Conservation (phyloP, 2,888 invertebrate genomes). For the Apantesis nais region DNA sequence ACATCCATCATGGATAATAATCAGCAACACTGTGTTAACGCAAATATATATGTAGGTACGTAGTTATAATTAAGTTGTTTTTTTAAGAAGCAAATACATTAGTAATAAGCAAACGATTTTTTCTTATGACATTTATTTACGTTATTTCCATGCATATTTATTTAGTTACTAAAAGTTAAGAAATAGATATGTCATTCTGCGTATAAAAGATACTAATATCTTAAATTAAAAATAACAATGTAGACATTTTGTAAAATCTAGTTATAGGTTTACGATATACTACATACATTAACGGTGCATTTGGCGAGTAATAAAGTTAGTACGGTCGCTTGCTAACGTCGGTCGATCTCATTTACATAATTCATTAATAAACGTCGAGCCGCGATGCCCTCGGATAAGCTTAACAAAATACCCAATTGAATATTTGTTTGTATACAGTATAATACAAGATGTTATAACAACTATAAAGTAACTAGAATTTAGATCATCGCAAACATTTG, state of each 20-base stretch:
- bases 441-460: slow-evolving; percentile 53
- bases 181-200: background rate
- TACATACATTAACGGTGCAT: slow-evolving; percentile 62
- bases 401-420: slow-evolving; percentile 70
- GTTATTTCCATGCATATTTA: background rate
- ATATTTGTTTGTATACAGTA: slow-evolving; percentile 58
- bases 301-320: slow-evolving; percentile 72
- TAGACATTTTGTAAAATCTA: slow-evolving; percentile 31
- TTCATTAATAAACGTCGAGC: slow-evolving; percentile 78
- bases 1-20: slow-evolving; percentile 78
- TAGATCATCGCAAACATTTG: slow-evolving; percentile 23
- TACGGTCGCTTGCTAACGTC: slow-evolving; percentile 59
- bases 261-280: slow-evolving; percentile 36
- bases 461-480: slow-evolving; percentile 30
- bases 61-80: background rate
- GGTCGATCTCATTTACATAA: slow-evolving; percentile 74
- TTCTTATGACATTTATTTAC: background rate
- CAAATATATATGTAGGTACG: background rate
- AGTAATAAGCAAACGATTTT: background rate
- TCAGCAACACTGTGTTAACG: slow-evolving; percentile 55
- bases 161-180: background rate
- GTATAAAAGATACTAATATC: slow-evolving; percentile 19
- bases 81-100: background rate
- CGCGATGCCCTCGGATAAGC: slow-evolving; percentile 76
- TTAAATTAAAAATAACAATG: slow-evolving; percentile 40